Base-by-base conservation (phyloP, 2,888 invertebrate genomes). In the Synanthedon vespiformis region DNA sequence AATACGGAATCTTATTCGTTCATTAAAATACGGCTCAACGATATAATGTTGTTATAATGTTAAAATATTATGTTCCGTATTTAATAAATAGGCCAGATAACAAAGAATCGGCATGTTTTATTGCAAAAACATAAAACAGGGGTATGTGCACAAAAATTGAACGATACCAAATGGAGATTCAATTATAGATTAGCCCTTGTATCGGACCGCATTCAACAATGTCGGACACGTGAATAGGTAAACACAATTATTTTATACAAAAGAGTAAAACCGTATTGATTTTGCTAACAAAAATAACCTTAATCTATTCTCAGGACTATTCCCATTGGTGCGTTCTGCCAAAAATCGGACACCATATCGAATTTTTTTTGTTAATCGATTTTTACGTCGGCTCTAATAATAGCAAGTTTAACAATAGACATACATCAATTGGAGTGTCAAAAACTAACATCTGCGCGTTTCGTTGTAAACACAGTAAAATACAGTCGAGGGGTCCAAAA, bases 371-470 rank as follows among this genome's bases (percentile, higher is more conserved):
- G 57, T 56, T 60, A 58, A 74, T 74, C 71, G 77, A 76, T 85
- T 84, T 81, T 81, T 77, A 72, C 73, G 64, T 70, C 62, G 22
- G 69, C 65, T 68, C 70, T 75, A 83, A 85, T 84, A 80, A 80
- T 75, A 70, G 74, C 59, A 59, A 61, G 67, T 63, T 62, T 61
- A 85, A 85, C 84, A 86, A 87, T 72, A 70, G 78, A 73, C 72
- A 76, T 81, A 84, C 86, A 87, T 87, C 85, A 86, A 87, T 84
- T 81, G 75, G 63, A 83, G 86, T 86, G 87, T 87, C 87, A 87
- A 86, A 87, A 86, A 86, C 85, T 85, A 85, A 84, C 87, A 87
- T 87, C 87, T 87, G 86, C 86, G 80, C 81, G 72, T 73, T 72
- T 72, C 78, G 77, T 75, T 80, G 78, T 81, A 83, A 83, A 84